phyloP scores from a whole-genome alignment of 2,888 invertebrate species.

The Eupithecia dodoneata region DNA sequence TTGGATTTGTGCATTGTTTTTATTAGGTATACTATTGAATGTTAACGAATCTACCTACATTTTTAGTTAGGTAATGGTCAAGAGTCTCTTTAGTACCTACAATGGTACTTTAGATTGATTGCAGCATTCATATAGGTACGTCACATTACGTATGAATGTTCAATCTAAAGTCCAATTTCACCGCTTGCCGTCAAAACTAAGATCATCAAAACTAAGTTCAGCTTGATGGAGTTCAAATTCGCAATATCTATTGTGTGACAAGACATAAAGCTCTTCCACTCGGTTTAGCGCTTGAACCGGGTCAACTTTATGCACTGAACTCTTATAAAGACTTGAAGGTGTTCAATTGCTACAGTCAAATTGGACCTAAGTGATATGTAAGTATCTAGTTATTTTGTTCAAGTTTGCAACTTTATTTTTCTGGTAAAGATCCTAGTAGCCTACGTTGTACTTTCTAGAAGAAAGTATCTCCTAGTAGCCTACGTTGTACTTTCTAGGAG shows the following conservation, averaged over 20 bases:
- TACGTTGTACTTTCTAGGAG: no score
- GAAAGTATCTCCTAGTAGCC: no score
- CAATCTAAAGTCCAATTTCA: no score
- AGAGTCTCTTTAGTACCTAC: not conserved
- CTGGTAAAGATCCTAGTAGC: not conserved
- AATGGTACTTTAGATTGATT: no score
- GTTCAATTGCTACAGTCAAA: not conserved
- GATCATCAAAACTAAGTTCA: no score
- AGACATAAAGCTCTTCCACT: no score
- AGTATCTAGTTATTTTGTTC: not conserved
- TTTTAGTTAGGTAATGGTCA: not conserved
- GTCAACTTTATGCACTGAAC: not conserved
- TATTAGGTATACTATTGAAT: not conserved
- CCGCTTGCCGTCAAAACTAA: no score
- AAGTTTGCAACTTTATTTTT: not conserved
- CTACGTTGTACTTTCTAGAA: no score
- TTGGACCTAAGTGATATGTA: not conserved
- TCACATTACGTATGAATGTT: no score
- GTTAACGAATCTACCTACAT: not conserved
- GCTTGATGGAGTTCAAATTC: no score
- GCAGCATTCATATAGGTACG: no score
- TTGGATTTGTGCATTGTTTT: not conserved
- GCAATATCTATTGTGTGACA: no score
- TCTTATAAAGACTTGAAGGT: not conserved
- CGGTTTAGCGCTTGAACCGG: not conserved